A percentile compares a stretch with the other conserved stretches of the same genome.
phyloP scores from a whole-genome alignment of 2,797 vertebrate genomes.

The Lycodopsis pacificus region DNA sequence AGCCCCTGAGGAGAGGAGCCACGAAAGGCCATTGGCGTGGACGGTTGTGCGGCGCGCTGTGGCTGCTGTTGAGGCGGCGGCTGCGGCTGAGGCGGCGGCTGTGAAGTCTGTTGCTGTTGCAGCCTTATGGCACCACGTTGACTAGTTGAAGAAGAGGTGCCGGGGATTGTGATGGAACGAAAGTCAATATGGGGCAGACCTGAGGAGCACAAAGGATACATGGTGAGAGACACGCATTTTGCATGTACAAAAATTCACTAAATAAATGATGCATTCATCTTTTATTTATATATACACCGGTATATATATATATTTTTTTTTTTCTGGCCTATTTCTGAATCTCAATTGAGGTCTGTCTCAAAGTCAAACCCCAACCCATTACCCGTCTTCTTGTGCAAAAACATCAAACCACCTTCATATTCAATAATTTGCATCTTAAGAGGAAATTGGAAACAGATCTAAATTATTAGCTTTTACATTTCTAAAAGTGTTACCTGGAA shows the following conservation, averaged over 20 bases:
- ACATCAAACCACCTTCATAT: constrained; percentile 3
- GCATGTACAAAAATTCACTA: background rate
- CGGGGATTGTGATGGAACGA: constrained; percentile 95
- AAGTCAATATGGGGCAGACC: constrained; percentile 97
- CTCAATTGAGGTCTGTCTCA: background rate
- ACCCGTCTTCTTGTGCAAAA: background rate
- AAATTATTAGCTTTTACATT: background rate
- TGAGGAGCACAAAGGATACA: constrained; percentile 52
- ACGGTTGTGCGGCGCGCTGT: constrained; percentile 60
- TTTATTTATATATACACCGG: background rate
- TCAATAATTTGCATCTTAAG: background rate
- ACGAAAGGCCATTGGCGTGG: constrained; percentile 68
- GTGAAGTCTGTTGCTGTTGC: constrained; percentile 63
- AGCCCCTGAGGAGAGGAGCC: constrained; percentile 91
- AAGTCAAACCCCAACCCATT: background rate
- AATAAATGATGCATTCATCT: background rate
- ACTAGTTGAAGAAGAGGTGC: constrained; percentile 84
- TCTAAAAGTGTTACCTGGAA: constrained; percentile 78
- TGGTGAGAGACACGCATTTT: background rate
- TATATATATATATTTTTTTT: background rate
- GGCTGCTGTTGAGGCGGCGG: constrained; percentile 17
- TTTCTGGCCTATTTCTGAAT: too few species aligned
- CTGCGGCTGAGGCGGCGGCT: constrained; percentile 51
- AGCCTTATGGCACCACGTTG: constrained; percentile 71
- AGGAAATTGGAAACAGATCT: background rate